Base-by-base conservation (phyloP, 2,888 invertebrate genomes). In the Andrena minutula region DNA sequence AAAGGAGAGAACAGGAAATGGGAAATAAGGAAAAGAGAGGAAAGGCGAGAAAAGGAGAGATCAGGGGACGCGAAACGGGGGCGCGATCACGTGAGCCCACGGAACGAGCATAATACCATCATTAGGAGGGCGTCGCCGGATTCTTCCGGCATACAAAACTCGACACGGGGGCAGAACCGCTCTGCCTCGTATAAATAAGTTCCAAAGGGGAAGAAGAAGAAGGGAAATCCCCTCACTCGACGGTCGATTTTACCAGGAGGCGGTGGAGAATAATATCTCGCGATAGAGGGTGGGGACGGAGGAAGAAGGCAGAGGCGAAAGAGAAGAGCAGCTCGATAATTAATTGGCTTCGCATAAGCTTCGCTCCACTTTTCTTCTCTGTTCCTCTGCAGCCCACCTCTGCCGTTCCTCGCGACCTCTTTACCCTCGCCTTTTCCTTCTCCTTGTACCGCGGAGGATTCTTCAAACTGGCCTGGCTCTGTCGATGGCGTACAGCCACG, bases 281-380 rank as follows among this genome's bases (percentile, higher is more conserved):
- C 71, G 61, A 20, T 61, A 63, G 35, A 64, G 63, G 49, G 35
- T 68, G 23, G 8, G 71, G 65, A 8, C 20, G 28, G 58, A 6
- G 26, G 28, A 58, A 23, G 41, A 70, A 53, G 23, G 61, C 8
- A 41, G 47, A 30, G 63, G 66, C 53, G 49, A 79, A 30, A 73
- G 79, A 75, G 70, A 60, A 64, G 76, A 58, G 64, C 68, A 71
- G 86, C 80, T 70, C 72, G 86, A 88, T 89, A 86, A 88, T 89
- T 91, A 91, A 91, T 91, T 90, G 90, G 89, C 87, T 78, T 83
- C 86, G 84, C 86, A 89, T 90, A 90, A 90, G 89, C 89, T 89
- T 89, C 80, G 84, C 66, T 83, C 87, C 87, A 90, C 89, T 90
- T 91, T 90, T 91, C 90, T 82, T 87, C 84, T 83, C 82, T 30